Evolutionary conservation across 2,888 invertebrate genomes (phyloP), one percentile per base, ranked within the genome.

Genomic region (Trichopoda pennipes): DNA sequence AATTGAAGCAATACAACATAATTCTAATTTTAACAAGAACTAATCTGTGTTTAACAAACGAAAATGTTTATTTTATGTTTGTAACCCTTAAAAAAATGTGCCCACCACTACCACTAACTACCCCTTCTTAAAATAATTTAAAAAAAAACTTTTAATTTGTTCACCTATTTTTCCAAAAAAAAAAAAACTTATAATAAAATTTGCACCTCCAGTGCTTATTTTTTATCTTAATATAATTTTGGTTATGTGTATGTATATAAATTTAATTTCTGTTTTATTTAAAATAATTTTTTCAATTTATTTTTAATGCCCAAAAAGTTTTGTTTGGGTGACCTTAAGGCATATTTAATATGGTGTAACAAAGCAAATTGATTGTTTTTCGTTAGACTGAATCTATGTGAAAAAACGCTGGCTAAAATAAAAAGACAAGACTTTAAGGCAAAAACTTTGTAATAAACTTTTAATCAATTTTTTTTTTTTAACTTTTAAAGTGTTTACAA

Each of bases 171-270:
- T 60, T 51, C n/a, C 21, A 55, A 64, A 58, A 42, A 78, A 58
- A 73, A 28, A 32, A 51, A 53, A 12, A 38, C 47, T 66, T 60
- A 21, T 79, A 69, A 35, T 69, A 69, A 56, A 44, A 49, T 78
- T 66, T 79, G 82, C 82, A 82, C 82, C 68, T 68, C 61, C 60
- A 72, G 82, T 75, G 79, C 82, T 82, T n/a, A n/a, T n/a, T 82
- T 61, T 28, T 47, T n/a, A 55, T 55, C 32, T 32, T 51, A 63
- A 16, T 78, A 81, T 81, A n/a, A 76, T 75, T 82, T 82, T 23
- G 75, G 23, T 82, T 79, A 58, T 82, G 75, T 82, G 79, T 79
- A 72, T 79, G 75, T 70, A 28, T 21, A 53, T 74, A 69, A 16
- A 21, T 38, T 78, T 63, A 16, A 14, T 38, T 78, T 63, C 2